A percentile compares a stretch with the other conserved stretches of the same genome.
These are phyloP conservation scores for Gymnarchus niloticus DNA, from an alignment of 2,113 vertebrate genomes.

Conservation along the genomic window DNA sequence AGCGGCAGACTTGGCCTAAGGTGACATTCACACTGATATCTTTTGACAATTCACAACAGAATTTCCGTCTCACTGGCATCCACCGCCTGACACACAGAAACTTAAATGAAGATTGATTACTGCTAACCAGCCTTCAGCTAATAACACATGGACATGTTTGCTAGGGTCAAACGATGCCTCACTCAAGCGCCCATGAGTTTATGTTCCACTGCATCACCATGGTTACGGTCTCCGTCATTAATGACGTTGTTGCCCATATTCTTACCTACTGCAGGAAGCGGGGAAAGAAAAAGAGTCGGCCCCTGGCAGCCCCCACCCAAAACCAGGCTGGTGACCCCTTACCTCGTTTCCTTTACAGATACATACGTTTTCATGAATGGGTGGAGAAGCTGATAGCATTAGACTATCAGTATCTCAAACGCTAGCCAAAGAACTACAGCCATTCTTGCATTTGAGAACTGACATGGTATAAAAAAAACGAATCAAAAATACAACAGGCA, in stretches of 20 bases:
- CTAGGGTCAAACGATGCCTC: neutral
- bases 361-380: neutral
- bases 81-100: neutral
- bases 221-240: neutral
- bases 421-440: neutral
- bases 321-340: neutral
- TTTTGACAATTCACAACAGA: constrained; percentile 33
- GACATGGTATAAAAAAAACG: too few species aligned
- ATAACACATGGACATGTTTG: neutral
- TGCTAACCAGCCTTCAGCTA: neutral
- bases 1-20: too few species aligned
- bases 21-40: too few species aligned
- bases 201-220: neutral
- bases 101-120: neutral
- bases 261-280: neutral
- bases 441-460: neutral
- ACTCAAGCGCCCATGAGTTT: neutral
- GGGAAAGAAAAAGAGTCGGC: neutral
- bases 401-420: neutral
- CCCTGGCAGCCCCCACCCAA: neutral
- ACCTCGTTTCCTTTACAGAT: neutral
- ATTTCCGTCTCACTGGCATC: neutral
- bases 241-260: neutral
- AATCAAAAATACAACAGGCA: too few species aligned
- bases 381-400: neutral